A percentile compares a stretch with the other conserved stretches of the same genome.
These are phyloP conservation scores for Agrochola lota DNA, from an alignment of 2,888 invertebrate genomes.

Conservation along the genomic window DNA sequence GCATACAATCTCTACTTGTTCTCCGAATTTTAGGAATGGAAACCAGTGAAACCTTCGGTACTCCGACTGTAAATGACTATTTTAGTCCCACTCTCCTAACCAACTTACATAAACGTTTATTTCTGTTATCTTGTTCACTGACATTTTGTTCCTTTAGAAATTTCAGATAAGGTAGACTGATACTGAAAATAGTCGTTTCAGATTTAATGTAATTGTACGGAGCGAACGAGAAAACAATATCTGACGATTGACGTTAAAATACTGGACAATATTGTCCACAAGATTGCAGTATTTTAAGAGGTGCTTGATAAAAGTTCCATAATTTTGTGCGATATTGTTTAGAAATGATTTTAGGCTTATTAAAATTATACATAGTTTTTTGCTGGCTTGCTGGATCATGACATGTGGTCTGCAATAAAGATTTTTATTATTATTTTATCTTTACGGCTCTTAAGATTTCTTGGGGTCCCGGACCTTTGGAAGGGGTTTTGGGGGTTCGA, in stretches of 20 bases:
- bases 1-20: not conserved
- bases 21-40: not conserved
- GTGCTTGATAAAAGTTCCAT: not conserved
- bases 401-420: too few species aligned
- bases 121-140: slow-evolving; percentile 30
- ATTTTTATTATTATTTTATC: too few species aligned
- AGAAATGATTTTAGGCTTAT: not conserved
- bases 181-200: slow-evolving; percentile 24
- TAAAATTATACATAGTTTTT: not conserved
- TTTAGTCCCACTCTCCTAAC: slow-evolving; percentile 2
- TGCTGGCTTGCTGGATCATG: too few species aligned
- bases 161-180: slow-evolving; percentile 28
- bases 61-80: slow-evolving; percentile 13
- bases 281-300: not conserved
- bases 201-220: slow-evolving; percentile 33
- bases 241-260: slow-evolving; percentile 7
- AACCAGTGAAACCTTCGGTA: not conserved
- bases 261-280: slow-evolving; percentile 12
- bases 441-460: too few species aligned
- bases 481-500: too few species aligned
- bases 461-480: too few species aligned
- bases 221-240: slow-evolving; percentile 33
- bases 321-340: not conserved
- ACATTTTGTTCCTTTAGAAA: slow-evolving; percentile 30
- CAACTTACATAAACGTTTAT: slow-evolving; percentile 38